phyloP scores from a whole-genome alignment of 2,888 invertebrate genomes.

The Caenorhabditis sp. region DNA sequence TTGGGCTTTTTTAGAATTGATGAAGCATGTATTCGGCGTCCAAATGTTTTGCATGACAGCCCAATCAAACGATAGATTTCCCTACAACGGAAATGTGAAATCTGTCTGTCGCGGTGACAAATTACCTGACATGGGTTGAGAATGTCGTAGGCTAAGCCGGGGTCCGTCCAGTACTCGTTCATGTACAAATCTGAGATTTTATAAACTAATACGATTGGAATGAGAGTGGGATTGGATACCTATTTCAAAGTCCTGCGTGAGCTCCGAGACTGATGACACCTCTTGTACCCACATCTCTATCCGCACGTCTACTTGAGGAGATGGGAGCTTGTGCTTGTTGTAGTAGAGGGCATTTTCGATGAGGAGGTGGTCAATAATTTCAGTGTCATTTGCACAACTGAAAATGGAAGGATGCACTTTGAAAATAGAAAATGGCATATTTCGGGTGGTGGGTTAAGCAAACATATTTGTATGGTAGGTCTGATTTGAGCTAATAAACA shows the following conservation, averaged over 20 bases:
- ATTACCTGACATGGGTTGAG: slow-evolving; percentile 82
- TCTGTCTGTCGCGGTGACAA: slow-evolving; percentile 23
- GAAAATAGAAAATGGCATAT: no score
- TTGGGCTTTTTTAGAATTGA: slow-evolving; percentile 82
- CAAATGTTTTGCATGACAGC: slow-evolving; percentile 81
- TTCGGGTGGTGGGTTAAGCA: no score
- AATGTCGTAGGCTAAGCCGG: slow-evolving; percentile 80
- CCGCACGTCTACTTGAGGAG: slow-evolving; percentile 80
- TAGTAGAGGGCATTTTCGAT: slow-evolving; percentile 78
- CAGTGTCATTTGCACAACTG: slow-evolving; percentile 83
- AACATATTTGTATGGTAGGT: no score
- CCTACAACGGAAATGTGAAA: slow-evolving; percentile 47
- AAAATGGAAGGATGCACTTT: not conserved
- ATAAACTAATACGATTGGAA: not conserved
- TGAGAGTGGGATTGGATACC: slow-evolving; percentile 61
- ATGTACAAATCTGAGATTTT: slow-evolving; percentile 82
- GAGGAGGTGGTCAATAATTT: slow-evolving; percentile 82
- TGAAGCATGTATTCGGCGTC: slow-evolving; percentile 82
- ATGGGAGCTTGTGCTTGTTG: slow-evolving; percentile 80
- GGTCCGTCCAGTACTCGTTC: slow-evolving; percentile 83
- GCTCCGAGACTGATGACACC: slow-evolving; percentile 82
- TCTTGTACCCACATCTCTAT: slow-evolving; percentile 83
- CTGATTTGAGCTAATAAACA: not conserved
- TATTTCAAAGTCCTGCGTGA: slow-evolving; percentile 83
- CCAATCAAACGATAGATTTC: slow-evolving; percentile 82